Conservation (phyloP, 2,113 vertebrate genomes). For the Pomatorhinus ruficollis region DNA sequence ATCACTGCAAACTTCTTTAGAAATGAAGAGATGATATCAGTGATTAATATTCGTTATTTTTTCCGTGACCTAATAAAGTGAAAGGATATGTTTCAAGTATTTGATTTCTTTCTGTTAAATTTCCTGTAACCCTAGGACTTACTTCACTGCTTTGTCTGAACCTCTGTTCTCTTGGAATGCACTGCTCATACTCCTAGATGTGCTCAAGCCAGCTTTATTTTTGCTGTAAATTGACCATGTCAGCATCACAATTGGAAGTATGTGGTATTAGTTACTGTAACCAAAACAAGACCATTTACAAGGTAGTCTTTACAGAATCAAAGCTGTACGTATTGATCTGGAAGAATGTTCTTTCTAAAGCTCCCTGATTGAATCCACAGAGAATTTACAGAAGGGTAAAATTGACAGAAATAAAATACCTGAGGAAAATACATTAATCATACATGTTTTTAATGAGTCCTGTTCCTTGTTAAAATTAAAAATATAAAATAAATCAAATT, state of each 20-base stretch:
- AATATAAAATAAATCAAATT: not conserved
- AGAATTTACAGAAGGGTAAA: not conserved
- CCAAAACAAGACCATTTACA: not conserved
- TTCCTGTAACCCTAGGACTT: not conserved
- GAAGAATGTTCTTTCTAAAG: not conserved
- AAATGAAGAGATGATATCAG: not conserved
- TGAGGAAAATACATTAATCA: not conserved
- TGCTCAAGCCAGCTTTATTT: not conserved
- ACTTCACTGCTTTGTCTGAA: not conserved
- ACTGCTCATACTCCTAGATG: not conserved
- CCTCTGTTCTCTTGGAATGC: not conserved
- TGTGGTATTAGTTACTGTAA: not conserved
- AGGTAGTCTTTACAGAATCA: not conserved
- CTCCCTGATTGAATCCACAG: not conserved
- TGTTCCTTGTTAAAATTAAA: not conserved
- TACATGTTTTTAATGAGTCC: not conserved
- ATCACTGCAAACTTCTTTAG: not conserved
- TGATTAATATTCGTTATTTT: not conserved
- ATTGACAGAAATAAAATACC: not conserved
- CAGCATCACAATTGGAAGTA: not conserved
- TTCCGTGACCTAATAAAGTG: not conserved
- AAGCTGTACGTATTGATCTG: not conserved
- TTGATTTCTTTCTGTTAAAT: not conserved
- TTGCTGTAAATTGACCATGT: not conserved
- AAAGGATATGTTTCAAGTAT: not conserved